Base-by-base conservation (phyloP, 2,113 vertebrate species). In the Urocolius indicus region DNA sequence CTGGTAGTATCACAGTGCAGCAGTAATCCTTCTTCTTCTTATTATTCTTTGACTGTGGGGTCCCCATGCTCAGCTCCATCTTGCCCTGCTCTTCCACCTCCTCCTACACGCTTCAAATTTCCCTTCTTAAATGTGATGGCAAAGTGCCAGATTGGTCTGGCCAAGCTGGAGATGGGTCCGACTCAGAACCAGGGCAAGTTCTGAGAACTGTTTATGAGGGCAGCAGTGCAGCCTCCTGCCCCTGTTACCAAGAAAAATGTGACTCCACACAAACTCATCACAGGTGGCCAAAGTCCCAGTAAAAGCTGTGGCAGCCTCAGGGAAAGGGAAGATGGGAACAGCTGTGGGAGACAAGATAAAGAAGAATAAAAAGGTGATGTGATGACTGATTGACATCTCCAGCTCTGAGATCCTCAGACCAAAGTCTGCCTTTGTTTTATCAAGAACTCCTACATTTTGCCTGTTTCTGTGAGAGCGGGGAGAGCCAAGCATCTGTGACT, bases 401-500 rank as follows among this genome's bases (percentile, higher is more conserved):
- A 58, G 21, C 24, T 63, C n/a, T 78, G 48, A 67, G 32, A 34
- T 78, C 43, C 30, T 89, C 32, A 24, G 68, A 27, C 24, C 7
- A 49, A 48, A 36, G 3, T 19, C 36, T 78, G 46, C 17, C 11
- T 13, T 74, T 8, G 12, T 78, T 67, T 62, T 74, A 49, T 4
- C 14, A 81, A 54, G 59, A 89, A 20, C 12, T 63, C 38, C 68
- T 16, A 13, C 26, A n/a, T 61, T 89, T 77, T 91, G 20, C 51
- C 11, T 30, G 10, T 21, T 76, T 80, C 27, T 57, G 5, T 45
- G 19, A 69, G 24, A 74, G 26, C 9, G 24, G 14, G 32, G 32
- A 0, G 3, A 69, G 12, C n/a, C n/a, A 45, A 48, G 21, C 0
- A 0, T 10, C 32, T 41, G 57, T 30, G 52, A 75, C 71, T 54